Percentiles rank a stretch among this genome's conserved stretches.
Conservation (phyloP, 2,888 invertebrate genomes). For the Phyllotreta cruciferae region DNA sequence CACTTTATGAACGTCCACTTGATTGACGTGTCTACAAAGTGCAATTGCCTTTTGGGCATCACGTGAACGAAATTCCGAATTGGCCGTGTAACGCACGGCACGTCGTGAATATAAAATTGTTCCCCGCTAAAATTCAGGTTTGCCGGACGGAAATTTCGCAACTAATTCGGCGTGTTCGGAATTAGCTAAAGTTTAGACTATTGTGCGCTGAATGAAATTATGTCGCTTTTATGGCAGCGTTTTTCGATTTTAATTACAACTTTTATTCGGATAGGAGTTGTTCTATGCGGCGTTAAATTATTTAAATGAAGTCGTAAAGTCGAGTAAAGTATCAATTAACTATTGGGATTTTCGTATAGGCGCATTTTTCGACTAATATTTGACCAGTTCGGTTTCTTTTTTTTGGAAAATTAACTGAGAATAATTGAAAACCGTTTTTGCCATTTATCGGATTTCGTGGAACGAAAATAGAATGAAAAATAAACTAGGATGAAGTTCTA, state of each 20-base stretch:
- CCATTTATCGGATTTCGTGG: not conserved
- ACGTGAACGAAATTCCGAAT: slow-evolving; percentile 46
- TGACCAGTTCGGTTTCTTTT: too few relatives aligned
- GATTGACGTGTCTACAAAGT: slow-evolving; percentile 48
- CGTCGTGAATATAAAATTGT: slow-evolving; percentile 29
- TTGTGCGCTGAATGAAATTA: too few relatives aligned
- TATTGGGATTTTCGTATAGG: too few relatives aligned
- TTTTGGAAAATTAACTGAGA: too few relatives aligned
- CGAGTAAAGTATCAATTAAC: too few relatives aligned
- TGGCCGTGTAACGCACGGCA: slow-evolving; percentile 25
- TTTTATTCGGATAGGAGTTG: too few relatives aligned
- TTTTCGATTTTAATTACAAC: too few relatives aligned
- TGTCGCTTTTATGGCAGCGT: too few relatives aligned
- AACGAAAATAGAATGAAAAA: slow-evolving; percentile 12
- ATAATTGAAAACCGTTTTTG: not conserved
- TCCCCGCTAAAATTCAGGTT: slow-evolving; percentile 15
- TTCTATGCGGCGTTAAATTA: too few relatives aligned
- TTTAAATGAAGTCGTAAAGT: too few relatives aligned
- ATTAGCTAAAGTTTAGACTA: too few relatives aligned
- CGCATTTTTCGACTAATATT: too few relatives aligned
- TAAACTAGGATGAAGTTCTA: slow-evolving; percentile 7
- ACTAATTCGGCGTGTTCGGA: slow-evolving; percentile 10
- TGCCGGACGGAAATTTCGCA: slow-evolving; percentile 11
- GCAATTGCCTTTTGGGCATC: slow-evolving; percentile 38
- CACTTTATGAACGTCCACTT: slow-evolving; percentile 46